A percentile compares a stretch with the other conserved stretches of the same genome.
Conservation (phyloP, 2,797 vertebrate species). For the Pipistrellus pipistrellus region DNA sequence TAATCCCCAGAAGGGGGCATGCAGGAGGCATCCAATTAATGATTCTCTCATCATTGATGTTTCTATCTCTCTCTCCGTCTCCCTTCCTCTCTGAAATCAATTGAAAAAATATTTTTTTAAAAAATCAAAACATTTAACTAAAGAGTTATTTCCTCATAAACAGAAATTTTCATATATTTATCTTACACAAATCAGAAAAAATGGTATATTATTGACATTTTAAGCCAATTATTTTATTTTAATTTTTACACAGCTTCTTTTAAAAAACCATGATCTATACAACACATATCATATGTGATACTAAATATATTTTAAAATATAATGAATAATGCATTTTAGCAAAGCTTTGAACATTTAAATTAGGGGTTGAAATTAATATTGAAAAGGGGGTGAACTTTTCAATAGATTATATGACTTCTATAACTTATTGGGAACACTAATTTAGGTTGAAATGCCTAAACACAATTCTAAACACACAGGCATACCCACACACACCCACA, state of each 20-base stretch:
- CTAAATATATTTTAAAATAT: slow-evolving; percentile 13
- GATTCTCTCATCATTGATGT: no score
- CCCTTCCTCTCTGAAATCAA: no score
- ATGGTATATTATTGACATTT: neutral
- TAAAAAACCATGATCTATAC: neutral
- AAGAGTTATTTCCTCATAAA: neutral
- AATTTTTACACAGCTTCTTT: neutral
- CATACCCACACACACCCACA: neutral
- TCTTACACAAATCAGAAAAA: neutral
- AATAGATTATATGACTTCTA: neutral
- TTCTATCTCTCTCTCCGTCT: no score
- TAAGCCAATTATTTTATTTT: neutral
- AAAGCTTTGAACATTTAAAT: slow-evolving; percentile 16
- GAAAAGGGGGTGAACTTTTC: neutral
- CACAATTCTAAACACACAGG: neutral
- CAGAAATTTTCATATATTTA: neutral
- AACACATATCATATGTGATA: neutral
- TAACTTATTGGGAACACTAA: neutral
- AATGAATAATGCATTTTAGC: neutral
- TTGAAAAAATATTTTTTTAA: no score
- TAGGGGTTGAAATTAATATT: neutral
- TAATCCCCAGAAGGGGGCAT: no score
- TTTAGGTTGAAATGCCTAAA: neutral
- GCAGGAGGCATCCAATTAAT: no score
- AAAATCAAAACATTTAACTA: no score